Evolutionary conservation across 64 coral and sea anemone genomes (phyloP), one percentile per base, ranked within the genome.

Genomic region (Actinia tenebrosa): DNA sequence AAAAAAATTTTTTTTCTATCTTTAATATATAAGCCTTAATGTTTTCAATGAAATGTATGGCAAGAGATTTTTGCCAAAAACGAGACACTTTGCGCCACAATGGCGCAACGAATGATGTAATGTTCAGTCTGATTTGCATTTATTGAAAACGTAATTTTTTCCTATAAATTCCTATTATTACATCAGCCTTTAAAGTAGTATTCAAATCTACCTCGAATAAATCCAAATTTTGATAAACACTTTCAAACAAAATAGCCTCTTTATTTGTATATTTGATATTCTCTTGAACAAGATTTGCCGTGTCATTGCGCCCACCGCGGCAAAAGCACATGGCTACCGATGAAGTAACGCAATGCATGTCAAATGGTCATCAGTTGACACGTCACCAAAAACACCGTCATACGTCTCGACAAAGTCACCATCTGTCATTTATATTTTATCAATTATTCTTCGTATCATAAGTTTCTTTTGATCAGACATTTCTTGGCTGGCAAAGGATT

Each of bases 361-460:
- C 69, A 75, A 42, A 37, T 37, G 30, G 30, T 37, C 30, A 37
- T 37, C 30, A 53, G 79, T 20, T 81, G 79, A 81, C 79, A 81
- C 79, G 79, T 81, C 79, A 81, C 79, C 79, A 81, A 81, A 81
- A 81, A 81, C 22, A 81, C 22, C 79, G 79, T 81, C 79, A 81
- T 81, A 53, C 5, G 1, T 81, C 18, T 81, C 15, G 11, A 81
- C 69, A 11, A 75, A 75, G 11, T 37, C 11, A 42, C 42, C 42
- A 43, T 25, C n/a, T 42, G 69, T 42, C 69, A 27, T 75, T 42
- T 75, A 2, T 75, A 42, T 75, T 15, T 75, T 30, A 75, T 75
- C 69, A 8, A 75, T 75, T 75, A 7, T 27, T 30, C 26, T 14
- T 75, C 15, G 15, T 58, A 11, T 58, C 56, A 58, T 58, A 14